Conservation (phyloP, 2,888 invertebrate species). For the Eupeodes latifasciatus region DNA sequence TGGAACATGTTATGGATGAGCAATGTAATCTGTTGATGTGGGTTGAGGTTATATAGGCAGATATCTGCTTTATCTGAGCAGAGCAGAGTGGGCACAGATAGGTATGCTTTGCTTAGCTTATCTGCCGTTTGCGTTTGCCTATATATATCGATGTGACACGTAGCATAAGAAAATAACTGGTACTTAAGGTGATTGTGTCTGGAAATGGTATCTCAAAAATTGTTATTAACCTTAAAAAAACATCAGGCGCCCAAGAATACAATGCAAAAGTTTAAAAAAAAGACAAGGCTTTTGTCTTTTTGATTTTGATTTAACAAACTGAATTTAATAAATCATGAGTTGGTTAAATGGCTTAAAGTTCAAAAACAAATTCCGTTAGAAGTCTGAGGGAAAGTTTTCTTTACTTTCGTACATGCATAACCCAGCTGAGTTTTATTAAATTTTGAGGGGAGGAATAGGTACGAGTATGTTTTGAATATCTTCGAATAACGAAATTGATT, state of each 20-base stretch:
- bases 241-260: neutral
- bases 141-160: constrained; percentile 32
- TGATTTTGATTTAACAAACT: neutral
- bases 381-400: neutral
- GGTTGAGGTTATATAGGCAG: constrained; percentile 9
- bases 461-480: neutral
- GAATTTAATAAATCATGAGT: constrained; percentile 14
- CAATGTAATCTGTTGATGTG: constrained; percentile 24
- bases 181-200: constrained; percentile 70
- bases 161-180: constrained; percentile 61
- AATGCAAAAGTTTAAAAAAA: neutral
- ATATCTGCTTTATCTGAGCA: too few relatives aligned
- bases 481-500: too few relatives aligned
- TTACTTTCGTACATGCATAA: neutral
- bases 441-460: neutral
- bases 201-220: constrained; percentile 52
- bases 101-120: constrained; percentile 2
- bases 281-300: neutral
- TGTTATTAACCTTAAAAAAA: constrained; percentile 48
- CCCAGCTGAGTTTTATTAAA: neutral
- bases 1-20: constrained; percentile 52
- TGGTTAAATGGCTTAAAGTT: constrained; percentile 37
- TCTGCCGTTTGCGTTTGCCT: neutral
- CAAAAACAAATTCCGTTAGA: neutral
- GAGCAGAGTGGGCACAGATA: too few relatives aligned